These are phyloP conservation scores for Penaeus indicus DNA, from an alignment of 1,140 invertebrate genomes.

Conservation along the genomic window DNA sequence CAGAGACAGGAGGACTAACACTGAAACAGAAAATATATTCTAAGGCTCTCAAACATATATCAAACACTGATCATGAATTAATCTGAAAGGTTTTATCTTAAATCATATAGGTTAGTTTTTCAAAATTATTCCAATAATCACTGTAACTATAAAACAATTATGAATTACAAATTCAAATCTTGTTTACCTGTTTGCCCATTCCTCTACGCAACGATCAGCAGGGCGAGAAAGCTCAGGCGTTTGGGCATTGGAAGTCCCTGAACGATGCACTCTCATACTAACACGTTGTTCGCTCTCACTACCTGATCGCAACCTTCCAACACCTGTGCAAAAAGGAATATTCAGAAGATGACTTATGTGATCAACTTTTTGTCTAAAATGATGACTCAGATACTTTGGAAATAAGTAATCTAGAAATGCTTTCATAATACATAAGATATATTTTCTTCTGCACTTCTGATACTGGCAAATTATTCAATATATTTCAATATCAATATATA, in stretches of 20 bases:
- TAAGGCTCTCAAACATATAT: not conserved
- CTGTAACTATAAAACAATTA: too few species aligned
- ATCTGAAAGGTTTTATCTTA: not conserved
- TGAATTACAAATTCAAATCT: too few species aligned
- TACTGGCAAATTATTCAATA: too few species aligned
- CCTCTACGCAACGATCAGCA: conserved; percentile 48
- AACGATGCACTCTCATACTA: conserved; percentile 54
- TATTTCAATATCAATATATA: too few species aligned
- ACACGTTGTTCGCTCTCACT: conserved; percentile 59
- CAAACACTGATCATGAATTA: not conserved
- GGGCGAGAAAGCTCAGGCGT: conserved; percentile 54
- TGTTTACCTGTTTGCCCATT: conserved; percentile 54
- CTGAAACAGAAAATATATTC: conserved; percentile 32
- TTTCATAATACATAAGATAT: too few species aligned
- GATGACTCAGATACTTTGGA: too few species aligned
- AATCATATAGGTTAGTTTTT: too few species aligned
- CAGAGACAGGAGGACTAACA: conserved; percentile 59
- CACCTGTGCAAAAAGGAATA: conserved; percentile 31
- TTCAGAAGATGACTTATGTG: not conserved
- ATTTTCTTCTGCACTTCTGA: too few species aligned
- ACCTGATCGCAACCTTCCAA: conserved; percentile 43
- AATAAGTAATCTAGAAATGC: too few species aligned
- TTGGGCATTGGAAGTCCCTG: conserved; percentile 48
- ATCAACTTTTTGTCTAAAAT: not conserved
- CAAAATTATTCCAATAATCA: too few species aligned